These are phyloP conservation scores for Campoplex nolae DNA, from an alignment of 2,888 invertebrate genomes.

Conservation along the genomic window DNA sequence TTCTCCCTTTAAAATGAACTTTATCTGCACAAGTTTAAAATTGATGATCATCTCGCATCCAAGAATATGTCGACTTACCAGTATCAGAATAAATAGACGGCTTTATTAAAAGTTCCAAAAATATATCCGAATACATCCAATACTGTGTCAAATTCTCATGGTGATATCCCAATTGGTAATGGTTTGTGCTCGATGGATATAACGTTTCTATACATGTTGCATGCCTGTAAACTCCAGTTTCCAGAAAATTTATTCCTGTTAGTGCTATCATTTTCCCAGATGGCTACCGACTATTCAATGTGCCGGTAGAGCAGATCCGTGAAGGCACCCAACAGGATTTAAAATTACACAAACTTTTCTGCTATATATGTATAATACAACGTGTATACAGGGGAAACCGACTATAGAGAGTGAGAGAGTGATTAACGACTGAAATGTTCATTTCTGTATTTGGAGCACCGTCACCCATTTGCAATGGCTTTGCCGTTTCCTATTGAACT, in stretches of 20 bases:
- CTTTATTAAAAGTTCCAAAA: slow-evolving; percentile 52
- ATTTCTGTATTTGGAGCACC: slow-evolving; percentile 55
- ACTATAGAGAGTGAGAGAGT: slow-evolving; percentile 25
- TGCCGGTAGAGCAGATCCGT: slow-evolving; percentile 24
- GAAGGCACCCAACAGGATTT: slow-evolving; percentile 55
- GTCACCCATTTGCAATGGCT: slow-evolving; percentile 53
- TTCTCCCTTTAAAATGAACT: slow-evolving; percentile 75
- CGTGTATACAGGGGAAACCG: slow-evolving; percentile 8
- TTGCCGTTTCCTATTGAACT: slow-evolving; percentile 52
- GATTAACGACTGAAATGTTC: slow-evolving; percentile 58
- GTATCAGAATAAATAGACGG: slow-evolving; percentile 66
- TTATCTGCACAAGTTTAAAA: slow-evolving; percentile 79
- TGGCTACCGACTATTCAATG: slow-evolving; percentile 57
- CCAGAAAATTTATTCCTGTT: slow-evolving; percentile 51
- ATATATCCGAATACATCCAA: background rate
- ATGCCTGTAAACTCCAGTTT: slow-evolving; percentile 20
- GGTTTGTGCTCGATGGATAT: slow-evolving; percentile 1
- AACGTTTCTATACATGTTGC: slow-evolving; percentile 18
- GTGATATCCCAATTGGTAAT: background rate
- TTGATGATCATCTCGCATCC: slow-evolving; percentile 76
- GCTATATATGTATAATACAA: slow-evolving; percentile 9
- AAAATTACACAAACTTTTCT: slow-evolving; percentile 42
- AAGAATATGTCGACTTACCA: slow-evolving; percentile 71
- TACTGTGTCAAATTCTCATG: background rate
- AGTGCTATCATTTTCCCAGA: slow-evolving; percentile 40